These are phyloP conservation scores for Phasianus colchicus DNA, from an alignment of 2,113 vertebrate species.

Conservation along the genomic window DNA sequence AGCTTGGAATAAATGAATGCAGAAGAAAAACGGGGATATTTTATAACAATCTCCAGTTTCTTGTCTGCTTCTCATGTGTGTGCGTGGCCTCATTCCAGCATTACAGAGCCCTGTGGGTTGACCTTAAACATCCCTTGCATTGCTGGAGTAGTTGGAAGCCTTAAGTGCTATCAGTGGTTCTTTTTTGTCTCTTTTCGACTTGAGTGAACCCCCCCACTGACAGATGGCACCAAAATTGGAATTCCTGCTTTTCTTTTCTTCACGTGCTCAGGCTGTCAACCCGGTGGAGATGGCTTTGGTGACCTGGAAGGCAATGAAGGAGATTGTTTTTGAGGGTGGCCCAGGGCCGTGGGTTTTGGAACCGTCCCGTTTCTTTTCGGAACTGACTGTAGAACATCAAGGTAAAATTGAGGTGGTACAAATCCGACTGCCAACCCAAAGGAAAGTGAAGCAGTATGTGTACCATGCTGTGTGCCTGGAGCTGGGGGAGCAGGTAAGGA, in stretches of 20 bases:
- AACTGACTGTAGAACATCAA: constrained; percentile 43
- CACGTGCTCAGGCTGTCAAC: constrained; percentile 56
- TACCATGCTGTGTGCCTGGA: constrained; percentile 53
- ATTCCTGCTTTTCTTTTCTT: neutral
- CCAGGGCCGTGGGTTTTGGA: constrained; percentile 71
- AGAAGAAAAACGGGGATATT: neutral
- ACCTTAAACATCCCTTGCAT: neutral
- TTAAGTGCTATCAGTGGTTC: neutral
- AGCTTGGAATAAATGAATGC: neutral
- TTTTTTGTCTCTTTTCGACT: neutral
- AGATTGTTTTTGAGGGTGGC: constrained; percentile 72
- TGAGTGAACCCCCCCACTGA: neutral
- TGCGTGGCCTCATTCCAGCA: neutral
- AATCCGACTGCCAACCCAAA: constrained; percentile 46
- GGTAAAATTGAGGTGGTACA: constrained; percentile 36
- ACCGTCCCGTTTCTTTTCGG: constrained; percentile 73
- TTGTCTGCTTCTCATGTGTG: neutral
- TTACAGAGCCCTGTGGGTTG: neutral
- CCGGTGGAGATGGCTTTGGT: constrained; percentile 68
- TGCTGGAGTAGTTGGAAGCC: neutral
- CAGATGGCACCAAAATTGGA: neutral
- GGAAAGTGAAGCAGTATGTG: constrained; percentile 66
- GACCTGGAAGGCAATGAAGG: constrained; percentile 58
- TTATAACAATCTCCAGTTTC: neutral
- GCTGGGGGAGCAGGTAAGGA: constrained; percentile 75